A percentile compares a stretch with the other conserved stretches of the same genome.
Evolutionary conservation across 2,797 vertebrate species (phyloP).

Genomic region (Takifugu rubripes): DNA sequence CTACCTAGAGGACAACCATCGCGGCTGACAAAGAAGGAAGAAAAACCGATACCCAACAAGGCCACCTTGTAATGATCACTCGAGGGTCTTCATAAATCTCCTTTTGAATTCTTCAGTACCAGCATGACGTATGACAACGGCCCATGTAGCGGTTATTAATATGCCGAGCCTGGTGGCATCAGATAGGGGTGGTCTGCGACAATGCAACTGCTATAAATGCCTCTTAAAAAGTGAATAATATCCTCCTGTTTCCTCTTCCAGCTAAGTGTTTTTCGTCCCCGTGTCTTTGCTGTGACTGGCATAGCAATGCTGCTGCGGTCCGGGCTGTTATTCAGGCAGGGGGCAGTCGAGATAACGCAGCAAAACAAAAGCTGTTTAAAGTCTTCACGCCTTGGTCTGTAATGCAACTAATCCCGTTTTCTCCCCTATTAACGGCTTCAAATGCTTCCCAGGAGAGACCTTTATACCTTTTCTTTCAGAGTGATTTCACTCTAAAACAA

Average conservation of each 20-base stretch:
- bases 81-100: conserved; percentile 55
- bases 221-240: neutral
- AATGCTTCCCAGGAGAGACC: too few species aligned
- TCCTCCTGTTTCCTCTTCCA: conserved; percentile 16
- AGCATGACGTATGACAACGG: conserved; percentile 36
- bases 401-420: too few species aligned
- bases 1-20: conserved; percentile 83
- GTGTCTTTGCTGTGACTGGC: conserved; percentile 21
- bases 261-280: conserved; percentile 19
- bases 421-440: too few species aligned
- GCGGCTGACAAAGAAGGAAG: conserved; percentile 40
- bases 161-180: conserved; percentile 26
- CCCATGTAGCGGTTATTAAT: conserved; percentile 37
- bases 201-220: conserved; percentile 19
- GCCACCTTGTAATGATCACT: conserved; percentile 61
- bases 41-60: conserved; percentile 27
- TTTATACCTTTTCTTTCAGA: too few species aligned
- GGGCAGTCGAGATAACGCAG: too few species aligned
- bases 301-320: conserved; percentile 17
- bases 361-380: too few species aligned
- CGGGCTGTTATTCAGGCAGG: conserved; percentile 9
- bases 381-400: neutral
- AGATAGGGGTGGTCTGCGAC: conserved; percentile 19
- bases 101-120: conserved; percentile 45
- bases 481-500: too few species aligned